Evolutionary conservation across 1,140 invertebrate species (phyloP), one percentile per base, ranked within the genome.

Genomic region (Lordiphosa stackelbergi): DNA sequence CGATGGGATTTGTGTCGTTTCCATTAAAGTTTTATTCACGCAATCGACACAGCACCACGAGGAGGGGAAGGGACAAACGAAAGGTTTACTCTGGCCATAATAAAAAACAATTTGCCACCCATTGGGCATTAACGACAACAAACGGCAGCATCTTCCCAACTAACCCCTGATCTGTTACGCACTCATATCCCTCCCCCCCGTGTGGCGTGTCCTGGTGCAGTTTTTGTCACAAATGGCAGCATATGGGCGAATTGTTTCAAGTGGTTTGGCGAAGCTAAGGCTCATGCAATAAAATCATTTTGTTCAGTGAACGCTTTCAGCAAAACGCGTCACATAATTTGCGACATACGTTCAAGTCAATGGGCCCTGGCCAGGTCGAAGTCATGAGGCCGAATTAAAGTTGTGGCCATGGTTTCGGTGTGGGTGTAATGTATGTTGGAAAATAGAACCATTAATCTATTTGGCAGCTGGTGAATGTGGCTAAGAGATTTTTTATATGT

Each of bases 61-160:
- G 28, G 45, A 40, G 5, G 19, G n/a, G 22, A 4, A 13, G 12
- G 10, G 9, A 22, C 5, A 35, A 34, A 9, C 11, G 2, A 22
- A n/a, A n/a, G 9, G 13, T 6, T 10, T 24, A 34, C 13, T 49
- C 55, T 45, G 9, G 38, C 58, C 64, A 81, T 81, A 86, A 86
- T 86, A 86, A 86, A 85, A 86, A 86, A 86, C 85, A 86, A 86
- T 86, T 86, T 86, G 85, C 85, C 85, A 86, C 78, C 79, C 78
- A 77, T 84, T 86, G 78, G 79, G 77, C 73, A 83, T 83, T 83
- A 83, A 83, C 77, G 65, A 83, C 78, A 77, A 84, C 78, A 83
- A 83, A 83, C 78, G 77, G 53, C 73, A 66, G 46, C 46, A 55
- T 51, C 62, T 54, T 38, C 53, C 28, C 19, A 40, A 40, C 51